phyloP scores from a whole-genome alignment of 2,888 invertebrate species.

The Eupithecia exiguata region DNA sequence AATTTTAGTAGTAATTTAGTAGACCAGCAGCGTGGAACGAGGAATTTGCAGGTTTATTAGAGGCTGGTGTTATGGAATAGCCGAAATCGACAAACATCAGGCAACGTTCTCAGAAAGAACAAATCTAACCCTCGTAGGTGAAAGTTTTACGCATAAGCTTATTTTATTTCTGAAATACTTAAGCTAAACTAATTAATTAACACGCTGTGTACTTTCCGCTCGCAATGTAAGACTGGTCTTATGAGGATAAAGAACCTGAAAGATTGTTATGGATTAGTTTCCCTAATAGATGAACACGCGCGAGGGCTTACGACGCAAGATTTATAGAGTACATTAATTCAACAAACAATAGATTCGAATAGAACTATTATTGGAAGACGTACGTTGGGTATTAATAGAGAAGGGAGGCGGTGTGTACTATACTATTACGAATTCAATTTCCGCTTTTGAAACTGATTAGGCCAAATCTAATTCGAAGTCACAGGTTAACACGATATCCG shows the following conservation, averaged over 20 bases:
- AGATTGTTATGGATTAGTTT: slow-evolving; percentile 21
- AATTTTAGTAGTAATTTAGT: slow-evolving; percentile 10
- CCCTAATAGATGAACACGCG: slow-evolving; percentile 26
- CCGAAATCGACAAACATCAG: not conserved
- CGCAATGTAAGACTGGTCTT: slow-evolving; percentile 4
- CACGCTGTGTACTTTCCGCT: slow-evolving; percentile 8
- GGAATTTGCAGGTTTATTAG: slow-evolving; percentile 5
- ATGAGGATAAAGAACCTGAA: slow-evolving; percentile 18
- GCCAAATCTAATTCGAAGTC: slow-evolving; percentile 14
- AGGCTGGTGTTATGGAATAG: not conserved
- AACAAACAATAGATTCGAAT: slow-evolving; percentile 34
- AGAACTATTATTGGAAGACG: slow-evolving; percentile 7
- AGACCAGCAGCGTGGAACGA: slow-evolving; percentile 5
- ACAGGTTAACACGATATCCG: not conserved
- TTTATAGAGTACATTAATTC: slow-evolving; percentile 33
- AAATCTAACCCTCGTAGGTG: not conserved
- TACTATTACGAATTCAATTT: slow-evolving; percentile 32
- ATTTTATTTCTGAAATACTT: slow-evolving; percentile 5
- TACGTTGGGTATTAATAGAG: slow-evolving; percentile 2
- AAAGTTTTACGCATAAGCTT: not conserved
- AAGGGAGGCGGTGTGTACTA: slow-evolving; percentile 7
- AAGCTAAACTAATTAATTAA: slow-evolving; percentile 8
- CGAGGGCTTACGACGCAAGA: slow-evolving; percentile 24
- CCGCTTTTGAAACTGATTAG: slow-evolving; percentile 19
- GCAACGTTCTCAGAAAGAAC: not conserved